phyloP scores from a whole-genome alignment of 2,888 invertebrate genomes.

The Tetanocera ferruginea region DNA sequence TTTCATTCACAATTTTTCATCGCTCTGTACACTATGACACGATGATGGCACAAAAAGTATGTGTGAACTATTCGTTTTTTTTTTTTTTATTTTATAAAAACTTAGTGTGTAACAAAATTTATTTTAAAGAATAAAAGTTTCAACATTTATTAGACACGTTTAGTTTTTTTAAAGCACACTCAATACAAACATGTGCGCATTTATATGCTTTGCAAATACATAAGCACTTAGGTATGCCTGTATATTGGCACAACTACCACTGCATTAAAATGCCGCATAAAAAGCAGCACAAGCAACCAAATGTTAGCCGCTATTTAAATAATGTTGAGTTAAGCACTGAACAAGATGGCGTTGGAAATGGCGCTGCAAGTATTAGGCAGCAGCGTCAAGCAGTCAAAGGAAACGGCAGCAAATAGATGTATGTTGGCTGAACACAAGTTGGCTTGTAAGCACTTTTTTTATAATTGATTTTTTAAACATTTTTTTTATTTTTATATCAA shows the following conservation, averaged over 20 bases:
- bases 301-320: neutral
- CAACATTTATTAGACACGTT: too few relatives aligned
- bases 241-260: neutral
- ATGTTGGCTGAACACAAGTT: neutral
- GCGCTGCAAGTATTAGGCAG: neutral
- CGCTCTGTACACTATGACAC: too few relatives aligned
- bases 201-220: too few relatives aligned
- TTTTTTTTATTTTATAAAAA: too few relatives aligned
- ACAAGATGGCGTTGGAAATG: slow-evolving; percentile 7
- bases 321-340: neutral
- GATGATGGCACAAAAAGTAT: too few relatives aligned
- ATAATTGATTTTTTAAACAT: neutral
- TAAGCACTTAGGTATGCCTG: too few relatives aligned
- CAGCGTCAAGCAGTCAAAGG: neutral
- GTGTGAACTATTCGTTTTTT: too few relatives aligned
- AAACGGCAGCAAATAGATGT: neutral
- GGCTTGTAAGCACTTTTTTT: neutral
- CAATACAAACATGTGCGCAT: too few relatives aligned
- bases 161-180: too few relatives aligned
- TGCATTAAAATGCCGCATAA: slow-evolving; percentile 28
- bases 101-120: too few relatives aligned
- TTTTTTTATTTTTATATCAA: neutral
- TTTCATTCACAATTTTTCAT: too few relatives aligned
- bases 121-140: too few relatives aligned
- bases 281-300: neutral